Evolutionary conservation across 2,888 invertebrate species (phyloP).

Genomic region (Hylaea fasciaria): DNA sequence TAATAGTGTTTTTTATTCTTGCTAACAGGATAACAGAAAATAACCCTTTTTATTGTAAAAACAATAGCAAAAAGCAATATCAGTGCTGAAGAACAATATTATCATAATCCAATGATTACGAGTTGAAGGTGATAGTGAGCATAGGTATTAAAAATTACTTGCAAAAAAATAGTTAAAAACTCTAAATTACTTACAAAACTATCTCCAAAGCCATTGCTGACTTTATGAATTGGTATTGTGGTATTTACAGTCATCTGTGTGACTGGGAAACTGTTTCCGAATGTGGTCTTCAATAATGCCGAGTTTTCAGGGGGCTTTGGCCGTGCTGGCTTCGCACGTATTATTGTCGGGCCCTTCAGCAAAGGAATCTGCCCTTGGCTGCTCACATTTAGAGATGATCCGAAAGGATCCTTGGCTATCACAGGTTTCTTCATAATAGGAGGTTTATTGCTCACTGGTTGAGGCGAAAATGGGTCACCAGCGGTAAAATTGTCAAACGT

Average conservation of each 20-base stretch:
- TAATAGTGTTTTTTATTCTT: too few species aligned
- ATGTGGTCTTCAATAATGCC: constrained; percentile 71
- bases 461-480: constrained; percentile 85
- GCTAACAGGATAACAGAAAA: too few species aligned
- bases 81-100: background rate
- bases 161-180: background rate
- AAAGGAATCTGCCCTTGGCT: constrained; percentile 62
- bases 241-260: constrained; percentile 75
- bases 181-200: constrained; percentile 68
- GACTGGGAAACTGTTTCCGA: constrained; percentile 62
- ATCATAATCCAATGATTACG: background rate
- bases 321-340: constrained; percentile 86
- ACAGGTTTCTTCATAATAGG: constrained; percentile 79
- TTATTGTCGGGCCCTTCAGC: constrained; percentile 89
- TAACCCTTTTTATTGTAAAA: background rate
- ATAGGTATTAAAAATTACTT: background rate
- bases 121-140: background rate
- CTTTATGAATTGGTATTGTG: constrained; percentile 74
- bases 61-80: background rate
- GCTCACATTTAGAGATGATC: constrained; percentile 76
- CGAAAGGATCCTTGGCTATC: constrained; percentile 87
- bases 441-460: constrained; percentile 62
- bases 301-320: constrained; percentile 83
- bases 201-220: constrained; percentile 67
- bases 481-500: constrained; percentile 82